These are phyloP conservation scores for Coregonus ussuriensis DNA, from an alignment of 2,797 vertebrate species.

Conservation along the genomic window DNA sequence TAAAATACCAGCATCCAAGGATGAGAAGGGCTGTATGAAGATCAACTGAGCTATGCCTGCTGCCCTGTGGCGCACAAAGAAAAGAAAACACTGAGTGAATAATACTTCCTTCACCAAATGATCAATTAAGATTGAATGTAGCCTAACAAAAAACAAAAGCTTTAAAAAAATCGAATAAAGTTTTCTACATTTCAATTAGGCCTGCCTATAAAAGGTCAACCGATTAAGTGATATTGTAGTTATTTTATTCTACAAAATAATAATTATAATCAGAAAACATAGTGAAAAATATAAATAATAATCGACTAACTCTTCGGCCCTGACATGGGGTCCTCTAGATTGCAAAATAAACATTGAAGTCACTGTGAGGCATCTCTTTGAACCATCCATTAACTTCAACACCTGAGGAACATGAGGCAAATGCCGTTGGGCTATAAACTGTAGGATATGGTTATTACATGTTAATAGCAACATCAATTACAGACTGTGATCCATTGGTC, in stretches of 20 bases:
- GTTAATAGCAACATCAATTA: not conserved
- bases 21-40: conserved; percentile 82
- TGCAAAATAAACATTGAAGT: conserved; percentile 80
- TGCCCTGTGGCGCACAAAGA: conserved; percentile 74
- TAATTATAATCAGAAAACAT: not conserved
- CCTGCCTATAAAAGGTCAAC: not conserved
- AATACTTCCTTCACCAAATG: not conserved
- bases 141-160: not conserved
- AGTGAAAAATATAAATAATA: not conserved
- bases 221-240: not conserved
- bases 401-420: conserved; percentile 47
- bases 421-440: conserved; percentile 12
- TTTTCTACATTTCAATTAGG: not conserved
- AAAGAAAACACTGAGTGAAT: not conserved
- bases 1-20: conserved; percentile 91
- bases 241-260: too few relatives aligned
- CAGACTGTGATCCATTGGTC: not conserved
- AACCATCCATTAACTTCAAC: conserved; percentile 56
- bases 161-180: not conserved
- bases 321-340: conserved; percentile 66
- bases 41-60: conserved; percentile 86
- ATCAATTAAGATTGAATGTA: not conserved
- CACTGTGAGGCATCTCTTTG: conserved; percentile 74
- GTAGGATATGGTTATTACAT: conserved; percentile 3
- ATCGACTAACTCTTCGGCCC: conserved; percentile 77